A percentile compares a stretch with the other conserved stretches of the same genome.
These are phyloP conservation scores for Crotalus viridis DNA, from an alignment of 2,113 vertebrate genomes.

Conservation along the genomic window DNA sequence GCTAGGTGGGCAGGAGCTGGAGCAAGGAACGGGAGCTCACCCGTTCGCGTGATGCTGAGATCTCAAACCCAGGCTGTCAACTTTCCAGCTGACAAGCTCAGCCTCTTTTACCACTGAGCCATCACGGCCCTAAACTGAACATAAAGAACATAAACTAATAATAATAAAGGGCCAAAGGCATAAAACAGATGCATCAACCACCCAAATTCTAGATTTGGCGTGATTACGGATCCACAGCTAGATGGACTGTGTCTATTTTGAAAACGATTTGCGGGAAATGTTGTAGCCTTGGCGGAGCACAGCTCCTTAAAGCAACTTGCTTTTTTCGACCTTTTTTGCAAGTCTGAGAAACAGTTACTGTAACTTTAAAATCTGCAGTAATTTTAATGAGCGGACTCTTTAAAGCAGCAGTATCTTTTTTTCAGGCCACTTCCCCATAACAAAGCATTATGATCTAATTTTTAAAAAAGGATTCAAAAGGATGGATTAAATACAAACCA, in stretches of 20 bases:
- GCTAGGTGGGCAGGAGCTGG: neutral
- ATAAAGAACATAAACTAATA: neutral
- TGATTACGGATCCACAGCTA: neutral
- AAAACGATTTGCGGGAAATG: neutral
- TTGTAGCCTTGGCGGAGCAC: neutral
- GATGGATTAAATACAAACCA: neutral
- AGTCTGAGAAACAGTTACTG: neutral
- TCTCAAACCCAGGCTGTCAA: neutral
- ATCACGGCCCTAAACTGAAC: neutral
- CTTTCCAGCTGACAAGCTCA: neutral
- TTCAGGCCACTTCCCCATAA: neutral
- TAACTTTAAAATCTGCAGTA: neutral
- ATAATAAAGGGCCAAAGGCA: neutral
- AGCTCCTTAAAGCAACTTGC: neutral
- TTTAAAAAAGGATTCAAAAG: neutral
- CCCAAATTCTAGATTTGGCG: neutral
- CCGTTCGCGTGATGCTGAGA: fast-evolving
- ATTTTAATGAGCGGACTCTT: neutral
- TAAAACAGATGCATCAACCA: neutral
- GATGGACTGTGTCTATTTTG: neutral
- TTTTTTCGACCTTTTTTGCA: neutral
- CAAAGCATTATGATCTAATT: neutral
- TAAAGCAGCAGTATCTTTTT: neutral
- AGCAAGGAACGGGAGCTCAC: neutral
- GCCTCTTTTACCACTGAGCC: neutral